Evolutionary conservation across 2,888 invertebrate genomes (phyloP), one percentile per base, ranked within the genome.

Genomic region (Drosophila formosana): DNA sequence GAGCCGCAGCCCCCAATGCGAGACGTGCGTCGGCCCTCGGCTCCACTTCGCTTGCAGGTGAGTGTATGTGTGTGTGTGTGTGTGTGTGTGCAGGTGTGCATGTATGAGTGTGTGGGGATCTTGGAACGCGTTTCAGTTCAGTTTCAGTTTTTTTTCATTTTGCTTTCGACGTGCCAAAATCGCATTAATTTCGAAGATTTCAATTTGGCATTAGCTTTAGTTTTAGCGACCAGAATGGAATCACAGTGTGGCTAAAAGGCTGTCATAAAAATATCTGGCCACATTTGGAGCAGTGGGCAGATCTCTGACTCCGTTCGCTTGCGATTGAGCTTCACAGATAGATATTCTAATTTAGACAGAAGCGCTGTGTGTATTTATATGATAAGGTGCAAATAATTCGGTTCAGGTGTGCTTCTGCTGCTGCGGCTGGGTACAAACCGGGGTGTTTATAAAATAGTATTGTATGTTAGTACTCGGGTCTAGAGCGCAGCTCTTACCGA

Each of bases 331-430:
- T 57, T 37, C 37, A 25, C 30, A 11, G 79, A 66, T 66, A 75
- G 89, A 81, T 82, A 82, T 82, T 88, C 89, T 82, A 88, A 82
- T 88, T 88, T 88, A 66, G 82, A 72, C 64, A 63, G 68, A 53
- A 55, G 47, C 47, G 47, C 23, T 25, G 49, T 75, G 63, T 84
- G 88, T 84, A 80, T 79, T 88, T 80, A 80, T 84, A 68, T 72
- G 85, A 89, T 85, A 89, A 89, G 86, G 82, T 77, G 86, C 82
- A 84, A 82, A 85, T 89, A 85, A 88, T 84, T 49, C 46, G 28
- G 87, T 78, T 37, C 49, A 43, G 55, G 39, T 58, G 47, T 62
- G 37, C 37, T 18, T 1, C 18, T 37, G 37, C 37, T n/a, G 34
- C n/a, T n/a, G 34, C 34, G n/a, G 65, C 60, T 32, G 30, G 25